Evolutionary conservation across 1,140 invertebrate species (phyloP), one percentile per base, ranked within the genome.

Genomic region (Drosophila simulans): DNA sequence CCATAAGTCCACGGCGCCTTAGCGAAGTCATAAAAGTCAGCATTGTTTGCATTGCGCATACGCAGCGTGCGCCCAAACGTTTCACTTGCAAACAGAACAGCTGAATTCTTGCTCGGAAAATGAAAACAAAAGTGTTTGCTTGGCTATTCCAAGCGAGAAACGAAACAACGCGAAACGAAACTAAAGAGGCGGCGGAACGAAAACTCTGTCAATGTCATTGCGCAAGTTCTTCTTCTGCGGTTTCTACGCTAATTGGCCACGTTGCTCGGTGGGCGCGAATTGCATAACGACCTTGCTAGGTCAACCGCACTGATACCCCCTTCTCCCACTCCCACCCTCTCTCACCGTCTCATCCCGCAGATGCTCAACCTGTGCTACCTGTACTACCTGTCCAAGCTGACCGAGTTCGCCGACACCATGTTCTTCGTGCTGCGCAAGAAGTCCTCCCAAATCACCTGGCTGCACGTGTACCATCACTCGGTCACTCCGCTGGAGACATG

Each of bases 341-440:
- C 20, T 46, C 15, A 37, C 20, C 20, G 34, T 46, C n/a, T 49
- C 8, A 2, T 22, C n/a, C 22, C 4, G 43, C 93, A 98, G 96
- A 98, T 99, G 97, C 95, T 97, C 0, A 96, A 97, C 80, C 95
- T 98, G 13, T 97, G 98, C 90, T 99, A 97, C 96, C 97, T 97
- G 94, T 99, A 99, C 92, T 99, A 98, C 93, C 96, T 99, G 92
- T 99, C 98, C 48, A 99, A 99, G 93, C 95, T 98, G 77, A 96
- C 98, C 13, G 98, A 99, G 94, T 98, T 99, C 93, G 95, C 97
- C 20, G 98, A 99, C 93, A 99, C 98, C 64, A 93, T 98, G 81
- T 98, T 98, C 94, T 98, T 98, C 93, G 95, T 98, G 22, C 92
- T 98, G 73, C 94, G 97, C 46, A 98, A 98, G 92, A 99, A 99